Evolutionary conservation across 2,888 invertebrate species (phyloP).

Genomic region (Agapostemon virescens): DNA sequence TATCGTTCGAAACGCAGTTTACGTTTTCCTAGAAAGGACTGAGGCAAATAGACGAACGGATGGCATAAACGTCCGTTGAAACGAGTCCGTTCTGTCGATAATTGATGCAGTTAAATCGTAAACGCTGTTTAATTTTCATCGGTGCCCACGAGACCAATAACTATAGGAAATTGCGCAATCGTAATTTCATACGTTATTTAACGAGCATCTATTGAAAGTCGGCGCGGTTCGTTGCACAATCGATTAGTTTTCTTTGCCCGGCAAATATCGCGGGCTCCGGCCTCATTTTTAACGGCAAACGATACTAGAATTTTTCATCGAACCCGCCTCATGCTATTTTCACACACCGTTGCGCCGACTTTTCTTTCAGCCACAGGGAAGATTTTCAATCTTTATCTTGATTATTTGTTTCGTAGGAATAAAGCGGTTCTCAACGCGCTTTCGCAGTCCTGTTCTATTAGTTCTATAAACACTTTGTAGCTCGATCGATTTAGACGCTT

Average conservation of each 20-base stretch:
- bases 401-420: not conserved
- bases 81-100: constrained; percentile 14
- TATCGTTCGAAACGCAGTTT: not conserved
- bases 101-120: constrained; percentile 35
- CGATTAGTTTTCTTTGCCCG: not conserved
- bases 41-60: not conserved
- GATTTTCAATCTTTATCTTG: not conserved
- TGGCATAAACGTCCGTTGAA: constrained; percentile 14
- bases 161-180: constrained; percentile 20
- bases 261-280: not conserved
- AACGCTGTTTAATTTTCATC: constrained; percentile 20
- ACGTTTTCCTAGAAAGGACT: constrained; percentile 16
- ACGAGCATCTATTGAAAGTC: constrained; percentile 18
- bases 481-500: not conserved
- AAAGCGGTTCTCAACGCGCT: not conserved
- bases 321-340: constrained; percentile 11
- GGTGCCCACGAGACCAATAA: not conserved
- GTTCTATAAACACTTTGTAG: not conserved
- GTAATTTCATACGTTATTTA: constrained; percentile 21
- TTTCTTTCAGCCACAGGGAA: not conserved
- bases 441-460: not conserved
- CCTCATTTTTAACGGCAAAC: not conserved
- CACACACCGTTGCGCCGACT: not conserved
- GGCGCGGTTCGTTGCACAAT: constrained; percentile 6
- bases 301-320: constrained; percentile 5